Evolutionary conservation across 2,797 vertebrate species (phyloP).

Genomic region (Margarornis squamiger): DNA sequence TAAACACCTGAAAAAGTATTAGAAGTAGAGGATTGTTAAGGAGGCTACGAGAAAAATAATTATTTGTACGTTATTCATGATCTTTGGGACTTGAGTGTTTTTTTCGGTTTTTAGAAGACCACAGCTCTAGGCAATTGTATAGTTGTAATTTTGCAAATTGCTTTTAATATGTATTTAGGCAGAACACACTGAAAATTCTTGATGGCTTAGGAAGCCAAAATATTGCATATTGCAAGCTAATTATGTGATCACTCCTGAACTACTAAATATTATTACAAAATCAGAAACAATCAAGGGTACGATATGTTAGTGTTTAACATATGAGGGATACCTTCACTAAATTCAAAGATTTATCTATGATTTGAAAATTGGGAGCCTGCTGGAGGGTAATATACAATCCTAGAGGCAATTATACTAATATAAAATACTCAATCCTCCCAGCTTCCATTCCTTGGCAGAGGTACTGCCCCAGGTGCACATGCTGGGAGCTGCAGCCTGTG

Average conservation of each 20-base stretch:
- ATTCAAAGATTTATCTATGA: background rate
- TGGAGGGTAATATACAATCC: background rate
- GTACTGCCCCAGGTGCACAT: accelerated
- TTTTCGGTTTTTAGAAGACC: background rate
- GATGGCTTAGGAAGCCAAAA: background rate
- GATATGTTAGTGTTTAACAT: background rate
- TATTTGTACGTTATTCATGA: background rate
- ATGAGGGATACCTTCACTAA: background rate
- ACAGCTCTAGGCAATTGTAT: background rate
- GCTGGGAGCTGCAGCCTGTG: background rate
- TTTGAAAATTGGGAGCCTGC: background rate
- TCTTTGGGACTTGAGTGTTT: accelerated
- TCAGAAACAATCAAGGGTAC: background rate
- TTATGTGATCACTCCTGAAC: background rate
- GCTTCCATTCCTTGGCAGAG: background rate
- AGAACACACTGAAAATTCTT: background rate
- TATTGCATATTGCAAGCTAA: background rate
- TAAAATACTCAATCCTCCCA: background rate
- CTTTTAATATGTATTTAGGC: background rate
- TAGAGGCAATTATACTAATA: background rate
- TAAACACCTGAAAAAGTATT: background rate
- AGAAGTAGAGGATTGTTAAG: background rate
- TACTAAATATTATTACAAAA: background rate
- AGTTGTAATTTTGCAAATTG: background rate
- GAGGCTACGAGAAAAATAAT: background rate